Conservation (phyloP, 1,140 invertebrate species). For the Brachionus angularis region DNA sequence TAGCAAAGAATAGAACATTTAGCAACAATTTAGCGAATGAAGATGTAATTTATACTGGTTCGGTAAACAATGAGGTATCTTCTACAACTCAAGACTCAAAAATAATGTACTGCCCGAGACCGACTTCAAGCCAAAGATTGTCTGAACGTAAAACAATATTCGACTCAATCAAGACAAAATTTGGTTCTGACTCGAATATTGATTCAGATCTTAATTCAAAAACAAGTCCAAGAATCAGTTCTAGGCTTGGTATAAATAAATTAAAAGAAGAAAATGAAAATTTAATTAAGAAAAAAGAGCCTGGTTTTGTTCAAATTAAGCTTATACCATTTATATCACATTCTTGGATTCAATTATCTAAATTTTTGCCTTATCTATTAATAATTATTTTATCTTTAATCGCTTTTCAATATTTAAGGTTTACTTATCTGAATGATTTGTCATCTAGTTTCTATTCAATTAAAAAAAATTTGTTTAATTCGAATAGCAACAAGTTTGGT, state of each 20-base stretch:
- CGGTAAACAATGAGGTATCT: neutral
- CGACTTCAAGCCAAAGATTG: no score
- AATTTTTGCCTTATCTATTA: slow-evolving; percentile 29
- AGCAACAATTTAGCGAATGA: neutral
- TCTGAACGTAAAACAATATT: neutral
- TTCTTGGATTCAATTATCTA: slow-evolving; percentile 13
- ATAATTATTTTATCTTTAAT: slow-evolving; percentile 16
- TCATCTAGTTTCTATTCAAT: no score
- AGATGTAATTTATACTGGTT: slow-evolving; percentile 13
- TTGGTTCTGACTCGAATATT: neutral
- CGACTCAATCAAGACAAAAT: neutral
- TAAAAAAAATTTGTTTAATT: no score
- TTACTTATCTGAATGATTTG: slow-evolving; percentile 8
- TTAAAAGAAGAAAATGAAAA: neutral
- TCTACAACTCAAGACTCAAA: neutral
- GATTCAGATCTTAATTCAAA: no score
- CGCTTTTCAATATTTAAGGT: slow-evolving; percentile 14
- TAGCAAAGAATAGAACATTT: neutral
- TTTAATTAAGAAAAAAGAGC: neutral
- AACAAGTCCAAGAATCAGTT: neutral
- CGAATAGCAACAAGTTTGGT: no score
- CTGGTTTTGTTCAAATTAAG: neutral
- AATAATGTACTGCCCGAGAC: neutral
- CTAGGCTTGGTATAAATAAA: neutral
- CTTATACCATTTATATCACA: neutral